phyloP scores from a whole-genome alignment of 2,113 vertebrate genomes.

The Chiloscyllium plagiosum region DNA sequence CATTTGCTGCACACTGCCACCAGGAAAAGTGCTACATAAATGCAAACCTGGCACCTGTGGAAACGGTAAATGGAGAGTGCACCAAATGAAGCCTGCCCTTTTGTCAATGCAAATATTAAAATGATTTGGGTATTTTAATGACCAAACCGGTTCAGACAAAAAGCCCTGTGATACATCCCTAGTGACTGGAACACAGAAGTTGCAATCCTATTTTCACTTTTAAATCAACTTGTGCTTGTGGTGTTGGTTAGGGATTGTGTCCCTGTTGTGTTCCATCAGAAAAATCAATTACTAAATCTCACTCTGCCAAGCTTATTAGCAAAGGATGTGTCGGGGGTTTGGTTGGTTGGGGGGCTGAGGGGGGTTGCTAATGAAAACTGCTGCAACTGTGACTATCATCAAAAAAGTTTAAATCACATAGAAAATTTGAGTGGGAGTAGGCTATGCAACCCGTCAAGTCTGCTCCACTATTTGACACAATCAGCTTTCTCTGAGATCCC shows the following conservation, averaged over 20 bases:
- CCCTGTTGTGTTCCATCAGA: neutral
- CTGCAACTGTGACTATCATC: too few relatives aligned
- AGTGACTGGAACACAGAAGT: neutral
- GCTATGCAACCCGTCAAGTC: too few relatives aligned
- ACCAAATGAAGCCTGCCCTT: neutral
- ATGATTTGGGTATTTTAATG: neutral
- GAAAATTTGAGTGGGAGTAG: too few relatives aligned
- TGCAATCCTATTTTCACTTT: conserved; percentile 8
- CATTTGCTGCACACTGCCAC: too few relatives aligned
- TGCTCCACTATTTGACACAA: too few relatives aligned
- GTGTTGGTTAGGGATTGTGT: neutral
- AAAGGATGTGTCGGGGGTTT: neutral
- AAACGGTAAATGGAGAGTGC: neutral
- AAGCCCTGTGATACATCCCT: neutral
- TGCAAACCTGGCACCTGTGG: too few relatives aligned
- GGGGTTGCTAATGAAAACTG: neutral
- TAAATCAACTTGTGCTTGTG: neutral
- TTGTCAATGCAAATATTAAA: neutral
- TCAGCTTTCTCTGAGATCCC: too few relatives aligned
- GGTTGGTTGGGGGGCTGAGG: neutral
- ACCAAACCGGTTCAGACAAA: neutral
- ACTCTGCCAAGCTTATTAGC: neutral
- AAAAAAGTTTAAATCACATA: too few relatives aligned
- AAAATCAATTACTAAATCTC: conserved; percentile 14
- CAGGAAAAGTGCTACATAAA: neutral